A percentile compares a stretch with the other conserved stretches of the same genome.
Evolutionary conservation across 2,888 invertebrate species (phyloP).

Genomic region (Euplagia quadripunctaria): DNA sequence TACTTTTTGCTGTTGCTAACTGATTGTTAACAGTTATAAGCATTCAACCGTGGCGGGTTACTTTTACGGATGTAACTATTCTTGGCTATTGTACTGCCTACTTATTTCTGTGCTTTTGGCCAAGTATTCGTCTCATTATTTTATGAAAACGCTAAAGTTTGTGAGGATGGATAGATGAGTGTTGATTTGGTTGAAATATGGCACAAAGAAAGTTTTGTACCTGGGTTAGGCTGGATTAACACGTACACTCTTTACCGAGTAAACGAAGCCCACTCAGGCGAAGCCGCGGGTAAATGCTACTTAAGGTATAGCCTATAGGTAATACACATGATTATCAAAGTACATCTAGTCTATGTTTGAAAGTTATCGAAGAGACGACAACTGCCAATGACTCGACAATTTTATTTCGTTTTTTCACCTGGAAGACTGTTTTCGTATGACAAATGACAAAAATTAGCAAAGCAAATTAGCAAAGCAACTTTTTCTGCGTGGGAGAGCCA

Average conservation of each 20-base stretch:
- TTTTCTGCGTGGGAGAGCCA: no score
- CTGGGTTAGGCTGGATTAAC: not conserved
- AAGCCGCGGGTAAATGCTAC: no score
- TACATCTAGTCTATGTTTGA: no score
- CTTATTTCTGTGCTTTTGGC: not conserved
- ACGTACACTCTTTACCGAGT: not conserved
- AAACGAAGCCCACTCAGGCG: not conserved
- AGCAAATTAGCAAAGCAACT: no score
- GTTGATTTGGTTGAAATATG: not conserved
- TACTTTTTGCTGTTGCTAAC: slow-evolving; percentile 12
- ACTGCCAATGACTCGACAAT: not conserved
- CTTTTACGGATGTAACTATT: not conserved
- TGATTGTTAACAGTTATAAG: slow-evolving; percentile 28
- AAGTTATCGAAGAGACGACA: not conserved
- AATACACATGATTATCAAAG: no score
- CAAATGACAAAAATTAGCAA: no score
- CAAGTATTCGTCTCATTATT: no score
- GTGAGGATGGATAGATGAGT: not conserved
- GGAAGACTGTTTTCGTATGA: no score
- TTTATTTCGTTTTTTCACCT: no score
- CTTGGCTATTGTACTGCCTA: not conserved
- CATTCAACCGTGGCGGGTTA: slow-evolving; percentile 21
- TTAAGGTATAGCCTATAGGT: no score
- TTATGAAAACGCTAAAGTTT: no score
- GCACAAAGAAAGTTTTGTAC: not conserved